These are phyloP conservation scores for Thamnophis elegans DNA, from an alignment of 2,797 vertebrate species.

Conservation along the genomic window DNA sequence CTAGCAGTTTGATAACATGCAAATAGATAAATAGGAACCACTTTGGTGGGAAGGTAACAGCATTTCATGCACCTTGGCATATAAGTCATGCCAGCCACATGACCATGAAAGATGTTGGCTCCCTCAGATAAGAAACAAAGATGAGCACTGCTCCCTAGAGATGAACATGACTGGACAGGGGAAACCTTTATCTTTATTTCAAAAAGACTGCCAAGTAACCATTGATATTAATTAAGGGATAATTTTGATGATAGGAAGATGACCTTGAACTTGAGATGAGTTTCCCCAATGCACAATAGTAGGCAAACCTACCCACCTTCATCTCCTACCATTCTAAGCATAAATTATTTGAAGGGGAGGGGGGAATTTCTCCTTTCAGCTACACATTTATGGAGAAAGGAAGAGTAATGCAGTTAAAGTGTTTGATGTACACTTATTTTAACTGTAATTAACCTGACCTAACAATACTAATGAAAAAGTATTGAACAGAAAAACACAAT, in stretches of 20 bases:
- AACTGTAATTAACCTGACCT: neutral
- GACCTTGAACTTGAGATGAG: neutral
- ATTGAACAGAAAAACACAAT: neutral
- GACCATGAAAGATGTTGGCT: neutral
- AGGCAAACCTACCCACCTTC: neutral
- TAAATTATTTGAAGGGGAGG: neutral
- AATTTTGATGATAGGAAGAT: neutral
- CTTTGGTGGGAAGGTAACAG: neutral
- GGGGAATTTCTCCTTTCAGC: neutral
- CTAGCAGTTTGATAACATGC: neutral
- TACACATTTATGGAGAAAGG: neutral
- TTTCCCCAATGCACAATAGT: neutral
- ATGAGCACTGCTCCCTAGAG: neutral
- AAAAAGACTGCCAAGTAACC: neutral
- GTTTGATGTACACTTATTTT: neutral
- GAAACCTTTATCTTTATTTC: neutral
- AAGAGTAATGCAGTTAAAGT: neutral
- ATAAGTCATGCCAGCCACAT: neutral
- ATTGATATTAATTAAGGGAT: neutral
- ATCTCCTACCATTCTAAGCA: neutral
- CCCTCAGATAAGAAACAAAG: neutral
- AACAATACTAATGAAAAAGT: neutral
- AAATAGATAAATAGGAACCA: neutral
- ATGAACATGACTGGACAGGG: neutral
- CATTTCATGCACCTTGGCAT: neutral